These are phyloP conservation scores for Furnarius figulus DNA, from an alignment of 2,113 vertebrate species.

Conservation along the genomic window DNA sequence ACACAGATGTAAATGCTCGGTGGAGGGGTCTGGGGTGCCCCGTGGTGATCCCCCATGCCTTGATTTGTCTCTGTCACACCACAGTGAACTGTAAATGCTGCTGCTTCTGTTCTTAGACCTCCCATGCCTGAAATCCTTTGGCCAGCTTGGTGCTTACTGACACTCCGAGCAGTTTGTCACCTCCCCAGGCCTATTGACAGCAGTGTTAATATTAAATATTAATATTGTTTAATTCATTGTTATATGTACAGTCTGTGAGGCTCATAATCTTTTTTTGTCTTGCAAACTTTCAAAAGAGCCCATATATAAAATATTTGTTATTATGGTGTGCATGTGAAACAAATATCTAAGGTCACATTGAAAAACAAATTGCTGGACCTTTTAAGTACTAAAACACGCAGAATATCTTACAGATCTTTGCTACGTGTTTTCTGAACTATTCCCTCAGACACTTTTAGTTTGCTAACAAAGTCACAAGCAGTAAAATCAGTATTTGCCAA, in stretches of 20 bases:
- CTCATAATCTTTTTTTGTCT: background rate
- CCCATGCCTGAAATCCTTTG: background rate
- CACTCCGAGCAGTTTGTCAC: background rate
- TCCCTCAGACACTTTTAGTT: background rate
- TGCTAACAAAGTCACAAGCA: background rate
- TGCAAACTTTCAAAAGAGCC: background rate
- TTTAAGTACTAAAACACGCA: background rate
- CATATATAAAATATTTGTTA: background rate
- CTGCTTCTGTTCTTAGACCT: background rate
- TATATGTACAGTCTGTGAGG: background rate
- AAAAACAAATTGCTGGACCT: background rate
- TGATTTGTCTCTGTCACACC: background rate
- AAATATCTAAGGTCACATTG: background rate
- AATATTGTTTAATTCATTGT: background rate
- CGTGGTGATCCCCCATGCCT: background rate
- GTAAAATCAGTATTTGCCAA: background rate
- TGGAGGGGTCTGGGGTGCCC: background rate
- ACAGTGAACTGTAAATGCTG: background rate
- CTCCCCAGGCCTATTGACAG: background rate
- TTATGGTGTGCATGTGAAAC: background rate
- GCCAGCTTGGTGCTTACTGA: background rate
- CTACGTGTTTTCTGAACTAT: background rate
- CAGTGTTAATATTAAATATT: background rate
- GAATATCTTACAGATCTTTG: background rate
- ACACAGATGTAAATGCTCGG: fast-evolving